A percentile compares a stretch with the other conserved stretches of the same genome.
These are phyloP conservation scores for Dendropsophus ebraccatus DNA, from an alignment of 2,113 vertebrate genomes.

Conservation along the genomic window DNA sequence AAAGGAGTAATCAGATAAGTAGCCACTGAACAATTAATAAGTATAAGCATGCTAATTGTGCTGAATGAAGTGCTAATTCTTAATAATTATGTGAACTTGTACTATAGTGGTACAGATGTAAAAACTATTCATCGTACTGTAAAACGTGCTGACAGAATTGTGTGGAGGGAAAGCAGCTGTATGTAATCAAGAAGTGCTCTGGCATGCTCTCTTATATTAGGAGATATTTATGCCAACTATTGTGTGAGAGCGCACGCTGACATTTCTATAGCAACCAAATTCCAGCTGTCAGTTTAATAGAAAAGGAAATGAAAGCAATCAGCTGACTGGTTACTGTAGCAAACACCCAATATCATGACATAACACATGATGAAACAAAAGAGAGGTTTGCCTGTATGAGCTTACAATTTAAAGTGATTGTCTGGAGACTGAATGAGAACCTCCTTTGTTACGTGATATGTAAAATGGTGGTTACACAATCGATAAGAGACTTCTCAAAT, in stretches of 20 bases:
- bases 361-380: no score
- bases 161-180: neutral
- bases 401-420: no score
- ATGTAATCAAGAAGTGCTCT: neutral
- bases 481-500: no score
- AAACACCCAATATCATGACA: neutral
- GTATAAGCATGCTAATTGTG: neutral
- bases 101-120: constrained; percentile 4
- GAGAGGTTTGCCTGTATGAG: no score
- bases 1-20: constrained; percentile 17
- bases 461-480: no score
- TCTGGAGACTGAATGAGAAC: no score
- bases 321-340: neutral
- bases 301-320: neutral
- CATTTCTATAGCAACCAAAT: neutral
- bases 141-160: neutral
- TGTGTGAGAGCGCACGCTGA: neutral
- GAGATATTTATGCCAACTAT: constrained; percentile 3
- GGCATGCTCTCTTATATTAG: neutral
- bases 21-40: neutral
- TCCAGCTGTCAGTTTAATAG: neutral
- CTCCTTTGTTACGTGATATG: no score
- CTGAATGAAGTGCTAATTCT: neutral
- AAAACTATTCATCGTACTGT: neutral
- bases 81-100: constrained; percentile 10